phyloP scores from a whole-genome alignment of 2,797 vertebrate species.

The Chelidonichthys spinosus region DNA sequence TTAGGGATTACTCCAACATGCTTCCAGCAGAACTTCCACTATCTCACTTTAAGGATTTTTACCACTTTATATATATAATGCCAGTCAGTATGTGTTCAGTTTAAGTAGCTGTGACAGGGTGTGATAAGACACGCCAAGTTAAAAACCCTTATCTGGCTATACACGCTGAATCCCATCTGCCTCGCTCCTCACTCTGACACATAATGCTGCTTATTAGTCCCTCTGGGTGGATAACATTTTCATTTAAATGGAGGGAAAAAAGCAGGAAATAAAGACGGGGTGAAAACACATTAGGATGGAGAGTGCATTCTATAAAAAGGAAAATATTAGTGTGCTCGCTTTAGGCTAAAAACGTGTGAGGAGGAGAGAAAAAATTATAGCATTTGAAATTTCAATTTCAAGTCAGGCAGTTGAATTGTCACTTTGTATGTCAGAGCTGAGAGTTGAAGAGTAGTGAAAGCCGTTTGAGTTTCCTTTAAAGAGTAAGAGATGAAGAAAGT shows the following conservation, averaged over 20 bases:
- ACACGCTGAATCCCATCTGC: constrained; percentile 61
- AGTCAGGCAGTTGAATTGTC: neutral
- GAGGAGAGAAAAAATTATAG: neutral
- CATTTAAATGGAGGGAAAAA: constrained; percentile 24
- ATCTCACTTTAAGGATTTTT: constrained; percentile 38
- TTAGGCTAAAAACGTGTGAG: neutral
- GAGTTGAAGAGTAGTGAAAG: neutral
- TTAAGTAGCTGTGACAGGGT: constrained; percentile 56
- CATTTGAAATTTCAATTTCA: neutral
- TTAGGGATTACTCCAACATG: constrained; percentile 34
- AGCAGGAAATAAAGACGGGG: constrained; percentile 21
- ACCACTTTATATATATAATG: constrained; percentile 34
- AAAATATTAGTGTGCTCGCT: neutral
- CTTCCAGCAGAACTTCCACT: constrained; percentile 33
- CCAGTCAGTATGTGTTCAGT: constrained; percentile 42
- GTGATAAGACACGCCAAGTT: constrained; percentile 57
- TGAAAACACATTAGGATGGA: constrained; percentile 35
- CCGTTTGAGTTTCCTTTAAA: neutral
- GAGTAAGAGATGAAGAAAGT: neutral
- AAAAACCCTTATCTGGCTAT: constrained; percentile 53
- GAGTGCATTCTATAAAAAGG: neutral
- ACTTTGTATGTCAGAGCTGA: constrained; percentile 2
- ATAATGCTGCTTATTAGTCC: constrained; percentile 61
- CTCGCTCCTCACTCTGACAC: constrained; percentile 50
- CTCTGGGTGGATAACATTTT: constrained; percentile 49